phyloP scores from a whole-genome alignment of 1,140 invertebrate genomes.

The Drosophila pachea region DNA sequence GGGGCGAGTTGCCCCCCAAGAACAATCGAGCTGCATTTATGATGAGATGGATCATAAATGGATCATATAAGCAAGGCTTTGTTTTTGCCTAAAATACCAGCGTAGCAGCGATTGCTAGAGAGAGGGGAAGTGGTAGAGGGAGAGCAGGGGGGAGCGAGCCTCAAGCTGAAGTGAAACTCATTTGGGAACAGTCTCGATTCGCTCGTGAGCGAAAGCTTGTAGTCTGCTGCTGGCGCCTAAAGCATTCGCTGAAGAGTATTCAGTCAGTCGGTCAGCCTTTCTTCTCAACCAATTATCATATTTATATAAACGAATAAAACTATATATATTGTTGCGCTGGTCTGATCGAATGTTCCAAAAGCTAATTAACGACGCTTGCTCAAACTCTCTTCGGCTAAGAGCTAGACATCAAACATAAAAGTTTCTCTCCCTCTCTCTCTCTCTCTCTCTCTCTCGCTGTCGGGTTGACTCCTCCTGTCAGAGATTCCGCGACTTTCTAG shows the following conservation, averaged over 20 bases:
- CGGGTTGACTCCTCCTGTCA: no score
- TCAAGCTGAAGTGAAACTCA: no score
- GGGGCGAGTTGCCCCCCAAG: neutral
- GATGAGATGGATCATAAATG: conserved; percentile 1
- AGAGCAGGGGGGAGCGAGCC: no score
- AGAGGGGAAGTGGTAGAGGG: no score
- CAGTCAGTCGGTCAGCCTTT: no score
- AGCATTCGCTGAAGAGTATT: no score
- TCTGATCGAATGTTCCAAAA: neutral
- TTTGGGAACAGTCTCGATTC: no score
- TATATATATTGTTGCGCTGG: neutral
- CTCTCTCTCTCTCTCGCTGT: neutral
- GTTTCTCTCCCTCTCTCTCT: conserved; percentile 6
- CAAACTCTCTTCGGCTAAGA: conserved; percentile 5
- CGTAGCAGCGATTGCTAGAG: no score
- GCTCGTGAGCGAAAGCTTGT: no score
- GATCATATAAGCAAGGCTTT: no score
- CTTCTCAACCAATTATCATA: neutral
- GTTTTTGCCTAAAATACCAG: no score
- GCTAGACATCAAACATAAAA: conserved; percentile 2
- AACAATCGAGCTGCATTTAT: conserved; percentile 20
- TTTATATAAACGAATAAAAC: neutral
- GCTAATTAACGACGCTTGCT: conserved; percentile 7
- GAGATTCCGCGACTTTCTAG: conserved; percentile 40
- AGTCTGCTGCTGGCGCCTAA: no score